Evolutionary conservation across 2,797 vertebrate genomes (phyloP), one percentile per base, ranked within the genome.

Genomic region (Harpagifer antarcticus): DNA sequence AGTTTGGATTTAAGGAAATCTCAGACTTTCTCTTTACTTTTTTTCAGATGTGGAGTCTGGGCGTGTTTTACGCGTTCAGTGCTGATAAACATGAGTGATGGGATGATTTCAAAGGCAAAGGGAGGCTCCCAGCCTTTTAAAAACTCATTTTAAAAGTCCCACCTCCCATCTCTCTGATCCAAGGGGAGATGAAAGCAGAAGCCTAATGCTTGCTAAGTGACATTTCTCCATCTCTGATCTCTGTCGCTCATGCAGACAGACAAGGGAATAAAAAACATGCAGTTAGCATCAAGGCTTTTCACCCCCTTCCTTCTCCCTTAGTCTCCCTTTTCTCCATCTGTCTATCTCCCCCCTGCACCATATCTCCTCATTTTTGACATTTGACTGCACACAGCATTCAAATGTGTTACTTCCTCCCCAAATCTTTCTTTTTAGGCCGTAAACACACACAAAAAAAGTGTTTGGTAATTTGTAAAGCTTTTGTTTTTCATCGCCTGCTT

Each of bases 181-280:
- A 56, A 84, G 50, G 54, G 62, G 74, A 91, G 91, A 92, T 92
- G 85, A 93, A 91, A 92, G 86, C 50, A 31, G 45, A 47, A 74
- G 86, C 74, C 82, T 91, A 91, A 91, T 88, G 91, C 88, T 82
- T 78, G 83, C 83, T 88, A 87, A 91, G 88, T 92, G 92, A 93
- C 92, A 92, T 92, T 93, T 92, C 88, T 90, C 68, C 84, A 91
- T 88, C 88, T 89, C 86, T 86, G 89, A 93, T 92, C 86, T 92
- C 68, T 80, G 89, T 87, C 67, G 69, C 88, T 88, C 80, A 88
- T 74, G 78, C 83, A 85, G 88, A 85, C 76, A 70, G 86, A 85
- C 72, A 76, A 61, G 83, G 67, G 69, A 79, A 82, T 72, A 71
- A 65, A 76, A 86, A 82, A 78, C 43, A 75, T n/a, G 3, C 16